A percentile compares a stretch with the other conserved stretches of the same genome.
phyloP scores from a whole-genome alignment of 64 coral and sea anemone genomes.

The Pocillopora verrucosa region DNA sequence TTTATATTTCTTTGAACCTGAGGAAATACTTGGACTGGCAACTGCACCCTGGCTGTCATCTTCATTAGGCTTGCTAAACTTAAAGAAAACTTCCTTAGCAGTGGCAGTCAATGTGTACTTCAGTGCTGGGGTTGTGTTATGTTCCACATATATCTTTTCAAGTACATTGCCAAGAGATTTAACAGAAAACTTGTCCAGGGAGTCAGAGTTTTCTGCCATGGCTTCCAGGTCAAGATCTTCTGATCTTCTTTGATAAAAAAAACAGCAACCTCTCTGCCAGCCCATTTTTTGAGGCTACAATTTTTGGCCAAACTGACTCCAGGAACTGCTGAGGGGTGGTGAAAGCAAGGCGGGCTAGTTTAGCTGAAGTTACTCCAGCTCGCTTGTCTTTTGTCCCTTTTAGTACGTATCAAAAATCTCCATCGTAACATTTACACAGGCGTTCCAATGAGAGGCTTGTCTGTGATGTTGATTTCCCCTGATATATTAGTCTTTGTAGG shows the following conservation, averaged over 20 bases:
- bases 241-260: slow-evolving; percentile 42
- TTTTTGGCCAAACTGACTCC: slow-evolving; percentile 46
- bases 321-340: slow-evolving; percentile 28
- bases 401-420: slow-evolving; percentile 34
- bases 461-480: slow-evolving; percentile 2
- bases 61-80: slow-evolving; percentile 67
- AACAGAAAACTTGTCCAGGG: background rate
- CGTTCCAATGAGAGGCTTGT: slow-evolving; percentile 40
- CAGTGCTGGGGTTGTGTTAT: slow-evolving; percentile 24
- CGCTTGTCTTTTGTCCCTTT: slow-evolving; percentile 53
- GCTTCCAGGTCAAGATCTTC: slow-evolving; percentile 39
- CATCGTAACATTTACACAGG: slow-evolving; percentile 46
- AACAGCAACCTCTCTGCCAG: slow-evolving; percentile 55
- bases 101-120: slow-evolving; percentile 51
- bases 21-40: background rate
- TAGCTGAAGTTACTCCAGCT: slow-evolving; percentile 13
- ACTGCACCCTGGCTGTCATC: background rate
- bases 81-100: slow-evolving; percentile 72
- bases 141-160: slow-evolving; percentile 58
- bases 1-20: background rate
- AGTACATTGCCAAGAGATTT: slow-evolving; percentile 22
- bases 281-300: slow-evolving; percentile 47
- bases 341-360: slow-evolving; percentile 25
- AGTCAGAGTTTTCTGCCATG: slow-evolving; percentile 41
- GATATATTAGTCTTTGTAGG: background rate